A percentile compares a stretch with the other conserved stretches of the same genome.
These are phyloP conservation scores for Rhopalosiphum padi DNA, from an alignment of 1,140 invertebrate species.

Conservation along the genomic window DNA sequence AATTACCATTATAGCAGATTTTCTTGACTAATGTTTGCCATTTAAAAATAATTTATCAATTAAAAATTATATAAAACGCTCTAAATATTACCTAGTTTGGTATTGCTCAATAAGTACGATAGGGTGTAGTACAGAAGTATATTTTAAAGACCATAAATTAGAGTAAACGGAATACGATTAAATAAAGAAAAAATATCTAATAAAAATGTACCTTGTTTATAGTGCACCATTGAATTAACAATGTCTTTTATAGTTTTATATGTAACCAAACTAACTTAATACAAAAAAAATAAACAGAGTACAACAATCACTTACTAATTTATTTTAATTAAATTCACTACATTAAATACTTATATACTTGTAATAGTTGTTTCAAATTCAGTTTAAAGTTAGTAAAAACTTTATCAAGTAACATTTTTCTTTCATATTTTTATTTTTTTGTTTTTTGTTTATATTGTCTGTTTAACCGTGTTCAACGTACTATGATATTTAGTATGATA, in stretches of 20 bases:
- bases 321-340: constrained; percentile 19
- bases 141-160: neutral
- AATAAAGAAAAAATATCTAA: neutral
- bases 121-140: neutral
- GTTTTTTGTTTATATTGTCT: neutral
- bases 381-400: neutral
- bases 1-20: neutral
- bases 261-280: neutral
- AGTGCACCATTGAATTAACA: neutral
- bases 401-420: neutral
- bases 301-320: neutral
- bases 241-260: constrained; percentile 5
- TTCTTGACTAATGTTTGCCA: neutral
- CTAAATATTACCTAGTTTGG: neutral
- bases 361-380: neutral
- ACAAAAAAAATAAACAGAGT: neutral
- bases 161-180: no score
- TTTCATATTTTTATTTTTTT: neutral
- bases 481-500: neutral
- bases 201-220: neutral
- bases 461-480: neutral
- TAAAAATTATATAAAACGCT: neutral
- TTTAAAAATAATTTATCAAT: neutral
- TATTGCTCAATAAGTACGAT: neutral
- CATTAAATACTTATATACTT: constrained; percentile 22